Evolutionary conservation across 2,888 invertebrate genomes (phyloP).

Genomic region (Trypoxylon attenuatum): DNA sequence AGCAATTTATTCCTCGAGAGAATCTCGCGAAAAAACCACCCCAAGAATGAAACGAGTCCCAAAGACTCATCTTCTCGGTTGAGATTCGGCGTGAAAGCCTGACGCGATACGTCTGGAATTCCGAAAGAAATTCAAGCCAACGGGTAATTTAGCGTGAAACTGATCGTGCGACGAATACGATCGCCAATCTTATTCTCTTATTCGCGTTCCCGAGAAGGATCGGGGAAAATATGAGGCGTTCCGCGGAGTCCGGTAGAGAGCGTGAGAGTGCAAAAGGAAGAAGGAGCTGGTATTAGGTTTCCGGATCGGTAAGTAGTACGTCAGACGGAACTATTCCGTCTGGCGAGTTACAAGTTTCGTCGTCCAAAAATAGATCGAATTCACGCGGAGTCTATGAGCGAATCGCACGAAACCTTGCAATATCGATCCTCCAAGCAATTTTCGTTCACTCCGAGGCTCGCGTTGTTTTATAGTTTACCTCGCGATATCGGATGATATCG

Average conservation of each 20-base stretch:
- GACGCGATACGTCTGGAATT: too few relatives aligned
- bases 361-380: slow-evolving; percentile 65
- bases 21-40: too few relatives aligned
- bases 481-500: slow-evolving; percentile 7
- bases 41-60: too few relatives aligned
- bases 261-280: slow-evolving; percentile 1
- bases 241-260: slow-evolving; percentile 24
- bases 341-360: slow-evolving; percentile 46
- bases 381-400: slow-evolving; percentile 64
- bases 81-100: too few relatives aligned
- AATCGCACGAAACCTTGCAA: slow-evolving; percentile 60
- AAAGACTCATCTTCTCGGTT: too few relatives aligned
- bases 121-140: too few relatives aligned
- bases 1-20: slow-evolving; percentile 1
- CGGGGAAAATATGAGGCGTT: slow-evolving; percentile 4
- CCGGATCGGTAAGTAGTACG: slow-evolving; percentile 50
- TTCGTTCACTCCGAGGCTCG: neutral
- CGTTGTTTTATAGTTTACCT: too few relatives aligned
- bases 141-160: too few relatives aligned
- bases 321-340: slow-evolving; percentile 42
- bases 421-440: slow-evolving; percentile 35
- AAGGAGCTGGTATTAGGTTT: slow-evolving; percentile 56
- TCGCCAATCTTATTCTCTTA: too few relatives aligned
- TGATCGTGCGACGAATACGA: too few relatives aligned
- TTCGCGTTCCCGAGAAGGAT: neutral